Evolutionary conservation across 2,888 invertebrate genomes (phyloP), one percentile per base, ranked within the genome.

Genomic region (Macropis europaea): DNA sequence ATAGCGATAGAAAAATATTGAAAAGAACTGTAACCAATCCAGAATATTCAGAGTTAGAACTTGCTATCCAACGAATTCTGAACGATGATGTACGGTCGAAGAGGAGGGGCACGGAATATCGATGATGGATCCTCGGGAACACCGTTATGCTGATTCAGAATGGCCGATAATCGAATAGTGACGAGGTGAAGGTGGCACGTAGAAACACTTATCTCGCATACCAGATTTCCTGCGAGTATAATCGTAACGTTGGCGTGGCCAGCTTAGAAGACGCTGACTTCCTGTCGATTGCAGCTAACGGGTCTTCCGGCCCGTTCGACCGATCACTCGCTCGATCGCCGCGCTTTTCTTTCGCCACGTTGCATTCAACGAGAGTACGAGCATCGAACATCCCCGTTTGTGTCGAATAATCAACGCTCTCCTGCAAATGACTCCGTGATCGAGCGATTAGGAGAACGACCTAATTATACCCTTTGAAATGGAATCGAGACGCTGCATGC

Each of bases 231-330:
- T 34, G 34, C 26, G 19, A 56, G 50, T 32, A 19, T 61, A 56
- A 67, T 54, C 47, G 53, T 42, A 60, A 71, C 69, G 70, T 28
- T 17, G 42, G 24, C 45, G 32, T 42, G 52, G 53, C 45, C 47
- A 26, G 64, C 30, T 47, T 70, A 68, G 54, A 38, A 60, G 60
- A 60, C n/a, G 36, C 56, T 17, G 34, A 61, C 69, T 76, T 77
- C 78, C 76, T 77, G 57, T 19, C 63, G 42, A 77, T 77, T 32
- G 63, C 73, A 15, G 15, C 38, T 76, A 76, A 73, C 76, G 73
- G 77, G 26, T 61, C 53, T 68, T 59, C 61, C 61, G 68, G 47
- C 24, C 63, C 22, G 24, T 26, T 52, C 52, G 52, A 36, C 9
- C 68, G 67, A 73, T 43, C 52, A 13, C n/a, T 28, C 24, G 28